Conservation (phyloP, 2,888 invertebrate species). For the Bhutanitis thaidina region DNA sequence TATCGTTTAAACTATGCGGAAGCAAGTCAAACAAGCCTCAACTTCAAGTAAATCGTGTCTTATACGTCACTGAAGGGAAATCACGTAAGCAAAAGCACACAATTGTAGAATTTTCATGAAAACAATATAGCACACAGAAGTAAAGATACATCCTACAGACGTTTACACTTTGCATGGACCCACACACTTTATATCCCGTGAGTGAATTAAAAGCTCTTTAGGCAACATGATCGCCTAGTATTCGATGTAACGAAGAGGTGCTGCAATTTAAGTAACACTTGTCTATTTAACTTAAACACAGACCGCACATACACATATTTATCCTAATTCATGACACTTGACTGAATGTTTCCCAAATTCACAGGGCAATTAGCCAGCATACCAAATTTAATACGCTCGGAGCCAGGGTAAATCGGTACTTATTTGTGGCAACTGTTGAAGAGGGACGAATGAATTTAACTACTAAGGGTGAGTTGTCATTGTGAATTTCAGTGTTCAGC, state of each 20-base stretch:
- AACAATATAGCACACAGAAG: slow-evolving; percentile 5
- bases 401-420: slow-evolving; percentile 62
- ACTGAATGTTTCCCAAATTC: slow-evolving; percentile 69
- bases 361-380: slow-evolving; percentile 73
- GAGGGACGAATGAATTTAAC: slow-evolving; percentile 77
- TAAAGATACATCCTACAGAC: slow-evolving; percentile 23
- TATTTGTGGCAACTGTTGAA: slow-evolving; percentile 64
- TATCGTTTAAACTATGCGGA: slow-evolving; percentile 61
- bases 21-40: slow-evolving; percentile 49
- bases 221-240: slow-evolving; percentile 53
- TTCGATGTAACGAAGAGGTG: slow-evolving; percentile 64
- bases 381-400: slow-evolving; percentile 71
- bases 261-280: slow-evolving; percentile 44
- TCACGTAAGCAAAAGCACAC: slow-evolving; percentile 37
- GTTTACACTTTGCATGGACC: slow-evolving; percentile 28
- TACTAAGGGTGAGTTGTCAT: slow-evolving; percentile 63
- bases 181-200: slow-evolving; percentile 37
- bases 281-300: slow-evolving; percentile 51
- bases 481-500: slow-evolving; percentile 22
- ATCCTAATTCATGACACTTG: slow-evolving; percentile 62
- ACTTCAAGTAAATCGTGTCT: slow-evolving; percentile 49
- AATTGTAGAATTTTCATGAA: slow-evolving; percentile 24
- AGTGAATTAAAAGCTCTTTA: slow-evolving; percentile 40
- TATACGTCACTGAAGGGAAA: slow-evolving; percentile 51
- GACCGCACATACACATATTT: slow-evolving; percentile 44